Percentiles rank a stretch among this genome's conserved stretches.
These are phyloP conservation scores for Cynopterus brachyotis DNA, from an alignment of 2,113 vertebrate species.

Conservation along the genomic window DNA sequence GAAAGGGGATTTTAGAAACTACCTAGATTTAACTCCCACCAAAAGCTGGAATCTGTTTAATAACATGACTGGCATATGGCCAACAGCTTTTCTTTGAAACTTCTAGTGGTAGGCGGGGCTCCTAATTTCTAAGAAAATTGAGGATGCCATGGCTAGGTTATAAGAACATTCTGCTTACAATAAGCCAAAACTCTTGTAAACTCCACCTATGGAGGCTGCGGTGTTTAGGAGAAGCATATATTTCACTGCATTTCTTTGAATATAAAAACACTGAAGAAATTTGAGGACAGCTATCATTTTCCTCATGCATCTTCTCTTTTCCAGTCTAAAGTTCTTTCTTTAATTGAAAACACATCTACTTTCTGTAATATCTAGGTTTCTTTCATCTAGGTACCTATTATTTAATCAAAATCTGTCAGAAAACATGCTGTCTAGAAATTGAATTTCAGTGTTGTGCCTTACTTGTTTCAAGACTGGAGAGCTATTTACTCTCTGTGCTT, in stretches of 20 bases:
- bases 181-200: not conserved
- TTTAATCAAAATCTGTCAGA: not conserved
- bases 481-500: not conserved
- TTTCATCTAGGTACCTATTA: not conserved
- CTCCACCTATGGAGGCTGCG: not conserved
- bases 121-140: not conserved
- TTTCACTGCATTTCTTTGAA: not conserved
- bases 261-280: not conserved
- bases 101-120: not conserved
- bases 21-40: not conserved
- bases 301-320: not conserved
- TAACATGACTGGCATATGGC: not conserved
- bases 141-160: not conserved
- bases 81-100: not conserved
- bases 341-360: not conserved
- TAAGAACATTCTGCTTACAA: not conserved
- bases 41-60: not conserved
- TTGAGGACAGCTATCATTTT: not conserved
- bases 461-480: not conserved
- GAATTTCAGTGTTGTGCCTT: not conserved
- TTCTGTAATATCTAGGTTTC: not conserved
- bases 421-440: not conserved
- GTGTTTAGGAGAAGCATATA: not conserved
- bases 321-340: not conserved
- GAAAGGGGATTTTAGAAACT: not conserved